Base-by-base conservation (phyloP, 2,113 vertebrate genomes). In the Athene cunicularia region DNA sequence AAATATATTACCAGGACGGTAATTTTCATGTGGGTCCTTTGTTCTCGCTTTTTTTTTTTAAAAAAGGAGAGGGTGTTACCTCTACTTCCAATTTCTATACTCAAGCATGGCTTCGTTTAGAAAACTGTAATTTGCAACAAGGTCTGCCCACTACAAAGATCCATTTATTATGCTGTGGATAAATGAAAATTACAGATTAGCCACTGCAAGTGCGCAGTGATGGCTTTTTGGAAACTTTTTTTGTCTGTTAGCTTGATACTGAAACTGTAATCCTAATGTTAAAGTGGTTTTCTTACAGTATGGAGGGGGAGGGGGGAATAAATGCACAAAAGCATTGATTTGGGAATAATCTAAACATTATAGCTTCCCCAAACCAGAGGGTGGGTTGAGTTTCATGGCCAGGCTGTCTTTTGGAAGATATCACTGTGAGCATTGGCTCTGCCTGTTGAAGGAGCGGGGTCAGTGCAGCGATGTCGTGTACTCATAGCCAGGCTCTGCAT, bases 111-210 rank as follows among this genome's bases (percentile, higher is more conserved):
- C 80, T 93, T 92, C 3, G 2, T 84, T 71, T 93, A 83, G 82
- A 86, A 95, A 81, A 71, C 9, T 0, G 0, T 80, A 64, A 72
- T 95, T 84, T 97, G 39, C 55, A 47, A 12, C 55, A 91, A 71
- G 23, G 22, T 81, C 70, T 94, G 22, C 66, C 73, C 35, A 45
- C 70, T 75, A 10, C 35, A 73, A 50, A 85, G 84, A 49, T 56
- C 75, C 23, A 41, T 64, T 81, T 72, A 56, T 13, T 60, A 33
- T 63, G 11, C 6, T 12, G n/a, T 41, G 62, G 35, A n/a, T 89
- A 89, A 79, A 84, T 60, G 68, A 84, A 91, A 68, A 87, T 45
- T 77, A 17, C 43, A 84, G 55, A 74, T 75, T n/a, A 87, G 23
- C 62, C 19, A 12, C 67, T 59, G 35, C 27, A 24, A 72, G 56